Base-by-base conservation (phyloP, 1,140 invertebrate species). In the Bicyclus anynana region DNA sequence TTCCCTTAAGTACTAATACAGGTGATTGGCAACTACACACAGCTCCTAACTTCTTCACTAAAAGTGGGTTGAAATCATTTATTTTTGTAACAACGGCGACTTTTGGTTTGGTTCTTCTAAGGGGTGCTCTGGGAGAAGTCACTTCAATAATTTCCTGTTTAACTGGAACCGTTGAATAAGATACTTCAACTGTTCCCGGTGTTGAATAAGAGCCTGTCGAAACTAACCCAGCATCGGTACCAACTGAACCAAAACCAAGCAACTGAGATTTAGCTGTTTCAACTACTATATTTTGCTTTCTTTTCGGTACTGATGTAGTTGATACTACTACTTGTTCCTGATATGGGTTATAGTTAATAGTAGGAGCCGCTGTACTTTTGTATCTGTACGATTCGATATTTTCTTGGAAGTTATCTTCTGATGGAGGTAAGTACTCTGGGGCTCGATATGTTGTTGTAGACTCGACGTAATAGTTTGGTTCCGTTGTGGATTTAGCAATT, bases 21-120 rank as follows among this genome's bases (percentile, higher is more conserved):
- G 93, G 93, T 0, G 91, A 92, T 62, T 91, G 91, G 66, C 94
- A 95, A 27, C 92, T 94, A 61, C 94, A 95, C 33, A 94, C 93
- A 5, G 93, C 93, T 1, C 92, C 92, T 9, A 95, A 78, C 84
- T 95, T 95, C 27, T 91, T 90, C 0, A 94, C 87, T 9, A 94
- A 81, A 10, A 94, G 79, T 1, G 94, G 93, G 77, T 93, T 93
- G 33, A 92, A 90, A 62, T 93, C 93, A 51, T 92, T 93, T 42
- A 92, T 89, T 69, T 92, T 92, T 0, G 93, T 91, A 2, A 93
- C 91, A 7, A 93, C 89, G 21, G 91, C 91, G 29, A 90, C 87
- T 60, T 89, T 90, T 2, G 85, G 87, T 62, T 88, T 90, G 2
- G 67, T 73, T 61, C 80, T 84, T 37, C 72, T 68, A 16, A 76